A percentile compares a stretch with the other conserved stretches of the same genome.
Conservation (phyloP, 2,113 vertebrate species). For the Eubucco bourcierii region DNA sequence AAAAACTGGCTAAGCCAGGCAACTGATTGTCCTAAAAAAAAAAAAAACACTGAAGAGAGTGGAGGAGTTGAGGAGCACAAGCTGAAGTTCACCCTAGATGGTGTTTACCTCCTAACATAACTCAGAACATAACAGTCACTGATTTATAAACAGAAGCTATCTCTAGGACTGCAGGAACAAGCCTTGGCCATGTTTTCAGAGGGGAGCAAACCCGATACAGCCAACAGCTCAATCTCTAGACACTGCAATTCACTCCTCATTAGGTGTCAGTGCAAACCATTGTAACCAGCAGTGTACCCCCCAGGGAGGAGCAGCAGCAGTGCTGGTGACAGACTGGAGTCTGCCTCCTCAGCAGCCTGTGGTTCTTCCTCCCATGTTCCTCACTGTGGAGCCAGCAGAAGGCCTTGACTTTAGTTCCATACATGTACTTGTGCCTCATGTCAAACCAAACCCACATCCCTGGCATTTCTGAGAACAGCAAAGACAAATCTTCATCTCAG, state of each 20-base stretch:
- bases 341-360: neutral
- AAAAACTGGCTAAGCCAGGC: conserved; percentile 38
- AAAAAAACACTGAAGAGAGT: neutral
- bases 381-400: neutral
- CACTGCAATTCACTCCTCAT: neutral
- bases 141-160: neutral
- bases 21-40: conserved; percentile 30
- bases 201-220: neutral
- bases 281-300: neutral
- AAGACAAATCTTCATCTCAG: neutral
- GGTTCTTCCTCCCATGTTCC: neutral
- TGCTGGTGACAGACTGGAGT: rapidly evolving
- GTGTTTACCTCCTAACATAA: neutral
- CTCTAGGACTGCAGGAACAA: neutral
- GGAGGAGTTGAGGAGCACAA: neutral
- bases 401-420: neutral
- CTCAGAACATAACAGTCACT: neutral
- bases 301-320: neutral
- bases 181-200: neutral
- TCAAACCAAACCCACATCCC: neutral
- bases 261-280: neutral
- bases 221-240: neutral
- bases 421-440: conserved; percentile 4
- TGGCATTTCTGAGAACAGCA: conserved; percentile 42
- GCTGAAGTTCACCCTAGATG: neutral